Evolutionary conservation across 2,113 vertebrate species (phyloP).

Genomic region (Dipodomys ordii): DNA sequence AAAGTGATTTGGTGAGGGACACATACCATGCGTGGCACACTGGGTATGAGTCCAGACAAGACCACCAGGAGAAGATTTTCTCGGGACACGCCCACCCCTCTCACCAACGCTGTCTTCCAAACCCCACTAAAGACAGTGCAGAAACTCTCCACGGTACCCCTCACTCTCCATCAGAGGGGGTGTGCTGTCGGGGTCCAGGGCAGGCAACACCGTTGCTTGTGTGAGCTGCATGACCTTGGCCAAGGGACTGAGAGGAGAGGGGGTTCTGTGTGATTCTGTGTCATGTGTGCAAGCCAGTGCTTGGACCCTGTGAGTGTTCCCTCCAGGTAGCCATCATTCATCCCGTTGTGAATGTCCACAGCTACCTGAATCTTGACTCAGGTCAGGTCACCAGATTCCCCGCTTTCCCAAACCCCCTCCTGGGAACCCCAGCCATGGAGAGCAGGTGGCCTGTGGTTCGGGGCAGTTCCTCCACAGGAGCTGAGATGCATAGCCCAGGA

Average conservation of each 20-base stretch:
- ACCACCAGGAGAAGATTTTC: no score
- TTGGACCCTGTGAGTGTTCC: accelerated
- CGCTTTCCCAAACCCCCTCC: not conserved
- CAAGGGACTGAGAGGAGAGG: not conserved
- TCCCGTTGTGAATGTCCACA: accelerated
- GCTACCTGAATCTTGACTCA: not conserved
- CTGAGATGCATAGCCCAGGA: not conserved
- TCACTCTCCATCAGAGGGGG: no score
- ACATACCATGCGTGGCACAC: no score
- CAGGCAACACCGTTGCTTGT: not conserved
- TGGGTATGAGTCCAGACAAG: not conserved
- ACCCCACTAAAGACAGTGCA: accelerated
- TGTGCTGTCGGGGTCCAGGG: accelerated
- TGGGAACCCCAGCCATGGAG: not conserved
- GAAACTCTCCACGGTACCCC: not conserved
- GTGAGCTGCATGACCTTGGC: not conserved
- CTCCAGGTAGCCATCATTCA: no score
- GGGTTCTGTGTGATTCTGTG: not conserved
- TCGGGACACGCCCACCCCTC: not conserved
- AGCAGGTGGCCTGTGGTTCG: not conserved
- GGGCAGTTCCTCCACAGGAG: not conserved
- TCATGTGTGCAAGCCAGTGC: not conserved
- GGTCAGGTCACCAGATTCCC: not conserved
- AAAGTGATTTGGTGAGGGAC: not conserved
- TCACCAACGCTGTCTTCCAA: not conserved